Evolutionary conservation across 1,140 invertebrate species (phyloP), one percentile per base, ranked within the genome.

Genomic region (Tetramorium parvispinum): DNA sequence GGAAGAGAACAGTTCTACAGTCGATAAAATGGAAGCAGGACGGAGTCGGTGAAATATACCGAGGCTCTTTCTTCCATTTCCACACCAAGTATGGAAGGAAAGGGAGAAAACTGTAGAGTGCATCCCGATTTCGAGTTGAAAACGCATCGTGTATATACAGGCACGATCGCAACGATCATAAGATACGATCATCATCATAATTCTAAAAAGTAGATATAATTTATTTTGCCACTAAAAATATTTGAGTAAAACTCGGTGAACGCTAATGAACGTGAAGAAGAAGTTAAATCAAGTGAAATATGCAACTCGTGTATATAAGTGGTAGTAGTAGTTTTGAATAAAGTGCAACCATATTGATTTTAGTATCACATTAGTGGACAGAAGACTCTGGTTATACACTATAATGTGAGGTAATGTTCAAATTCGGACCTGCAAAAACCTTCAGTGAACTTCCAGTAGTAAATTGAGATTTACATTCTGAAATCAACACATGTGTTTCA

Each of bases 221-320:
- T 90, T 85, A 43, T 68, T 59, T 55, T 61, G 8, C 89, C 78
- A 86, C 77, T 82, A 79, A 91, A 85, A 77, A 59, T 87, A 77
- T 49, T 87, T 82, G 81, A 59, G 75, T 73, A 90, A 89, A 89
- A 82, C n/a, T 90, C 61, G 87, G 87, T 85, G 88, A 89, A 90
- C 82, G 73, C 71, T 91, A 90, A 91, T 88, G 61, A 90, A 85
- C 70, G 85, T 82, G 89, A 91, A 91, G 89, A 91, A 89, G 89
- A 89, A 79, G 76, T 81, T 90, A 89, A 90, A 59, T 87, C 85
- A 79, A 82, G 71, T 90, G 66, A 89, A 85, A 78, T 87, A 71
- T 88, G 70, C 76, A 85, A 49, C 76, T 81, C 61, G 86, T 76
- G 61, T 86, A 59, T 32, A 49, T 55, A 87, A 77, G 49, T 51